Evolutionary conservation across 1,140 invertebrate species (phyloP).

Genomic region (Drosophila ironensis): DNA sequence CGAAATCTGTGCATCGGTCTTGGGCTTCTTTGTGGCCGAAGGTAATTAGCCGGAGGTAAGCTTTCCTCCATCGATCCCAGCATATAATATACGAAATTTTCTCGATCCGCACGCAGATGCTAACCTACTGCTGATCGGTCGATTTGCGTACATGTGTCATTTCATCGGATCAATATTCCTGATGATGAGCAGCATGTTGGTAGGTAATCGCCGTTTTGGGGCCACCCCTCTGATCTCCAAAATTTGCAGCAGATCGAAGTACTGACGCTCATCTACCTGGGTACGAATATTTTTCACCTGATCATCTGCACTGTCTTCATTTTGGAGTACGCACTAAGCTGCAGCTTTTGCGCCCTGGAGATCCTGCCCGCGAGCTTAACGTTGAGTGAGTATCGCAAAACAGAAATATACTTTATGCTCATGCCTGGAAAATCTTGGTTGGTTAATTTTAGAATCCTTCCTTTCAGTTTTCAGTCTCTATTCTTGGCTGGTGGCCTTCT

Average conservation of each 20-base stretch:
- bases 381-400: slow-evolving; percentile 1
- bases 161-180: slow-evolving; percentile 31
- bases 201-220: neutral
- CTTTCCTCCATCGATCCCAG: neutral
- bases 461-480: slow-evolving; percentile 25
- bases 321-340: neutral
- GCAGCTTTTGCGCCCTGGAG: slow-evolving; percentile 5
- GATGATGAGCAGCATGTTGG: slow-evolving; percentile 23
- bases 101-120: neutral
- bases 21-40: slow-evolving; percentile 32
- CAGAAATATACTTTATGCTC: neutral
- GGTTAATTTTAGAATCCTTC: neutral
- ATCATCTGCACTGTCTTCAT: slow-evolving; percentile 13
- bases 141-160: slow-evolving; percentile 28
- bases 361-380: neutral
- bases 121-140: neutral
- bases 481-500: slow-evolving; percentile 32
- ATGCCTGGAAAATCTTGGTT: neutral
- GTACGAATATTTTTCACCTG: slow-evolving; percentile 12
- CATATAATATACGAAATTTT: neutral
- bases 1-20: slow-evolving; percentile 6
- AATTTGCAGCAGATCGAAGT: slow-evolving; percentile 27
- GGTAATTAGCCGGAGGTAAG: slow-evolving; percentile 20
- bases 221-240: slow-evolving; percentile 8
- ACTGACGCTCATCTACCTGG: slow-evolving; percentile 8